Evolutionary conservation across 2,888 invertebrate genomes (phyloP).

Genomic region (Lasioglossum pauxillum): DNA sequence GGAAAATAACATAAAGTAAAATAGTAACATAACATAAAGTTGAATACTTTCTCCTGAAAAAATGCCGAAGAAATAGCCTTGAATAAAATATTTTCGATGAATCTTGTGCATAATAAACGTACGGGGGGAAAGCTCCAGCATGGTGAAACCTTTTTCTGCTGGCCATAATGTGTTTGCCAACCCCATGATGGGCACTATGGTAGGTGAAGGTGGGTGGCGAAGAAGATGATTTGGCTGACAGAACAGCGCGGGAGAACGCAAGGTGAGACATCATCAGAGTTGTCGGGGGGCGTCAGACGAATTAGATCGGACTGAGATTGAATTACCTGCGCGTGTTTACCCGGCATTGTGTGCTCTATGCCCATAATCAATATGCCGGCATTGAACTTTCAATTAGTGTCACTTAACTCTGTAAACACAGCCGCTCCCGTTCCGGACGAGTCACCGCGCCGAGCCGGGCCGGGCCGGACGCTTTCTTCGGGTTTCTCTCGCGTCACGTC

Average conservation of each 20-base stretch:
- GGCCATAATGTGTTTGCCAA: background rate
- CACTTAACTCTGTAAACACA: conserved; percentile 83
- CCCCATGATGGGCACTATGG: background rate
- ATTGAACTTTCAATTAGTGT: conserved; percentile 83
- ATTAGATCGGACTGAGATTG: conserved; percentile 75
- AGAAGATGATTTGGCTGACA: background rate
- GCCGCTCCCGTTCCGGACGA: conserved; percentile 76
- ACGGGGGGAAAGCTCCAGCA: background rate
- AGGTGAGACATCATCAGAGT: conserved; percentile 20
- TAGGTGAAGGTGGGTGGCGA: background rate
- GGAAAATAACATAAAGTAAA: too few species aligned
- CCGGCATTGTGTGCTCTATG: conserved; percentile 71
- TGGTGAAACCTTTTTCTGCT: background rate
- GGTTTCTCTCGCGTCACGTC: conserved; percentile 51
- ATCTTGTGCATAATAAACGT: background rate
- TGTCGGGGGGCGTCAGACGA: conserved; percentile 64
- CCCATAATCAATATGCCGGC: conserved; percentile 81
- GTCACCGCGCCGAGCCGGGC: conserved; percentile 25
- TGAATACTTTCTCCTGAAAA: too few species aligned
- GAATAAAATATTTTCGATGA: background rate
- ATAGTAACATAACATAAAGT: too few species aligned
- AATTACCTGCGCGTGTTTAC: conserved; percentile 75
- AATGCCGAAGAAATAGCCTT: too few species aligned
- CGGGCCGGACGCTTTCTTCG: conserved; percentile 56
- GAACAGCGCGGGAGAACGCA: conserved; percentile 8